A percentile compares a stretch with the other conserved stretches of the same genome.
phyloP scores from a whole-genome alignment of 2,113 vertebrate species.

The Empidonax alnorum region DNA sequence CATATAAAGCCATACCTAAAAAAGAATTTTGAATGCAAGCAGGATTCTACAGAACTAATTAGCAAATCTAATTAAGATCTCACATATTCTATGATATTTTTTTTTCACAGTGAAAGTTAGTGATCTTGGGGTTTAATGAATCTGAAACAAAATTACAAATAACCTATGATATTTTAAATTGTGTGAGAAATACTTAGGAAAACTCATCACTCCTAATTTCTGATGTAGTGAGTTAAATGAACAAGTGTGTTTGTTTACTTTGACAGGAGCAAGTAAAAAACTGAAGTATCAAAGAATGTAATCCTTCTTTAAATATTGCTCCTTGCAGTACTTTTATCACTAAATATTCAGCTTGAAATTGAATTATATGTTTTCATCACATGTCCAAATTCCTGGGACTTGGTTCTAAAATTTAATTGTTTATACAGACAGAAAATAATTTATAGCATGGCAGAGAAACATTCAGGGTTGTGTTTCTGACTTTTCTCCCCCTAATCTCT shows the following conservation, averaged over 20 bases:
- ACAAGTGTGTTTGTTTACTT: slow-evolving; percentile 58
- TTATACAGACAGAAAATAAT: slow-evolving; percentile 59
- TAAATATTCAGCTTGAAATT: slow-evolving; percentile 66
- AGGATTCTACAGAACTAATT: background rate
- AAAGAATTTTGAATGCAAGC: background rate
- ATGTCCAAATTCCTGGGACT: slow-evolving; percentile 57
- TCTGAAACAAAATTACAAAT: background rate
- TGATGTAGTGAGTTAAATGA: slow-evolving; percentile 20
- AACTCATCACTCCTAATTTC: slow-evolving; percentile 41
- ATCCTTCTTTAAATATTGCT: slow-evolving; percentile 79
- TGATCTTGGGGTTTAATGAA: slow-evolving; percentile 3
- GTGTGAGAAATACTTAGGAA: background rate
- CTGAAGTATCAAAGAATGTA: slow-evolving; percentile 57
- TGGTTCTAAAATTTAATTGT: slow-evolving; percentile 59
- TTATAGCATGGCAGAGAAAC: slow-evolving; percentile 38
- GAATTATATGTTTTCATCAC: slow-evolving; percentile 66
- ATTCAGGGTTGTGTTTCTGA: slow-evolving; percentile 51
- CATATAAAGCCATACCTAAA: background rate
- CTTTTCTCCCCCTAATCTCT: slow-evolving; percentile 1
- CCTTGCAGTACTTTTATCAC: slow-evolving; percentile 73
- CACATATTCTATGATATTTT: background rate
- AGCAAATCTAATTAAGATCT: background rate
- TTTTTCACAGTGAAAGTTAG: background rate
- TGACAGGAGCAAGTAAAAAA: slow-evolving; percentile 69
- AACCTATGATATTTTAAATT: background rate